phyloP scores from a whole-genome alignment of 2,888 invertebrate species.

The Sphecodes monilicornis region DNA sequence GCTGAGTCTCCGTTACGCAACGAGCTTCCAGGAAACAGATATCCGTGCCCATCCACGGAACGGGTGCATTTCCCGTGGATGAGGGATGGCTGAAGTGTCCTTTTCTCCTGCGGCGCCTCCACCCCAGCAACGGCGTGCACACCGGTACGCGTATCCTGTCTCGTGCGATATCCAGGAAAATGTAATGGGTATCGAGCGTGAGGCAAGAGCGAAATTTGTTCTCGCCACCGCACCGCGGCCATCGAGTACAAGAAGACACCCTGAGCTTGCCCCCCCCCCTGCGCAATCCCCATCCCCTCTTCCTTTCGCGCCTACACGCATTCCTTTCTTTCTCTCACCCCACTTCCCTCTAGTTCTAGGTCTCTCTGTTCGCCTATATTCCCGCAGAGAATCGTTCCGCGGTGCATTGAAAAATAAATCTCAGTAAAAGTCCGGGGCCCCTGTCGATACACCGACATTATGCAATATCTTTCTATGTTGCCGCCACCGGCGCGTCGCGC shows the following conservation, averaged over 20 bases:
- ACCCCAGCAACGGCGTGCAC: not conserved
- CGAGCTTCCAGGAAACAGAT: constrained; percentile 36
- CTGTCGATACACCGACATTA: constrained; percentile 74
- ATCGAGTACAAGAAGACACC: constrained; percentile 33
- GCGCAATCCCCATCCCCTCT: not conserved
- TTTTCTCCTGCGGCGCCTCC: constrained; percentile 19
- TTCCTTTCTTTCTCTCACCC: constrained; percentile 11
- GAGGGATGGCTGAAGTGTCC: constrained; percentile 59
- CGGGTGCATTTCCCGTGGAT: constrained; percentile 55
- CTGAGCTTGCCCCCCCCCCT: constrained; percentile 12
- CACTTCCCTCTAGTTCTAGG: not conserved
- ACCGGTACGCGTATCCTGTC: constrained; percentile 36
- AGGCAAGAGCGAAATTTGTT: constrained; percentile 71
- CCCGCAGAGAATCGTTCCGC: constrained; percentile 69
- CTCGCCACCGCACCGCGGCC: constrained; percentile 47
- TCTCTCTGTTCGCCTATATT: constrained; percentile 55
- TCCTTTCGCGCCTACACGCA: constrained; percentile 13
- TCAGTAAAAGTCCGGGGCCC: constrained; percentile 70
- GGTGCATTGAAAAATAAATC: constrained; percentile 79
- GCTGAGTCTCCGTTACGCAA: constrained; percentile 66
- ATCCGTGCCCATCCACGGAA: constrained; percentile 25
- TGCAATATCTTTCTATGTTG: constrained; percentile 74
- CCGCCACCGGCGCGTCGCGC: constrained; percentile 54
- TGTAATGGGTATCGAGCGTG: constrained; percentile 62
- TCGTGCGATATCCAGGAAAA: constrained; percentile 57